Evolutionary conservation across 2,113 vertebrate genomes (phyloP).

Genomic region (Heterochromis multidens): DNA sequence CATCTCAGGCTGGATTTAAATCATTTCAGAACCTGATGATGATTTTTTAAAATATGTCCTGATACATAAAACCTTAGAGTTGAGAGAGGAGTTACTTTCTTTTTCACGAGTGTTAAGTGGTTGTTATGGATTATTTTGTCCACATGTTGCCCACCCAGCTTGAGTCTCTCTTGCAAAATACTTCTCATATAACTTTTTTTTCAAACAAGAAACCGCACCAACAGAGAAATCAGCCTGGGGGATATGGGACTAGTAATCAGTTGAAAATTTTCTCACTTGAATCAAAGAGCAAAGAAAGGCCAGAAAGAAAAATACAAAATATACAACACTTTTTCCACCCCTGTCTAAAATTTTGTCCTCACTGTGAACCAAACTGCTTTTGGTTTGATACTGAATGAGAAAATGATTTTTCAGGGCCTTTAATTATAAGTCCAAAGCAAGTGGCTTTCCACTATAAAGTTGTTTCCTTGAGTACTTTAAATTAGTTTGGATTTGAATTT

Average conservation of each 20-base stretch:
- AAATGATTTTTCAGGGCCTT: not conserved
- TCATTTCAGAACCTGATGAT: no score
- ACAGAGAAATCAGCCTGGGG: not conserved
- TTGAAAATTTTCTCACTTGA: not conserved
- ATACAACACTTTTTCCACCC: no score
- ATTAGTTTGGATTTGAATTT: not conserved
- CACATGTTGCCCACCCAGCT: not conserved
- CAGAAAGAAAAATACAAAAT: no score
- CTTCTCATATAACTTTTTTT: not conserved
- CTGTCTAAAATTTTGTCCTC: not conserved
- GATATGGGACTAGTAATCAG: not conserved
- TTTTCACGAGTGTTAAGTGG: not conserved
- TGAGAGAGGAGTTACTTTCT: not conserved
- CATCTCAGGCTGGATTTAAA: no score
- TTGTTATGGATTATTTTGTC: not conserved
- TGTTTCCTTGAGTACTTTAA: not conserved
- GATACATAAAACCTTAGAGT: not conserved
- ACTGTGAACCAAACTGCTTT: not conserved
- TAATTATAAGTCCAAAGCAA: not conserved
- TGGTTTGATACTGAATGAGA: not conserved
- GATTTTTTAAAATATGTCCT: no score
- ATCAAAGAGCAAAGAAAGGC: no score
- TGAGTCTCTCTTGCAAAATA: not conserved
- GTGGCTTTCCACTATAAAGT: not conserved
- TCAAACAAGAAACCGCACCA: not conserved